Percentiles rank a stretch among this genome's conserved stretches.
Conservation (phyloP, 1,140 invertebrate species). For the Bombus pascuorum region DNA sequence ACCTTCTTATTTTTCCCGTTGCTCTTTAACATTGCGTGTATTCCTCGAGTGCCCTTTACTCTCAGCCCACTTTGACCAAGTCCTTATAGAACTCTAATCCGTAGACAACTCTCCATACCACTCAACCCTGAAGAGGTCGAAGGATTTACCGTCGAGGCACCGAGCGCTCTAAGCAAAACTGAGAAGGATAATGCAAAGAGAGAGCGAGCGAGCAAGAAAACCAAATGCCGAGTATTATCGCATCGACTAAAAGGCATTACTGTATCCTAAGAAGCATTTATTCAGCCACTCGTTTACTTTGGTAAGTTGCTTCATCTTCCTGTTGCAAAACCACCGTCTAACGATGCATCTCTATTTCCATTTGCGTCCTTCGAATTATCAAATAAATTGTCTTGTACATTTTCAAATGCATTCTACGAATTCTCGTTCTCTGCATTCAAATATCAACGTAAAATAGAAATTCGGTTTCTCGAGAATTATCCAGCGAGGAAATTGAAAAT, state of each 20-base stretch:
- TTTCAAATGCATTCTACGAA: not conserved
- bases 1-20: slow-evolving; percentile 57
- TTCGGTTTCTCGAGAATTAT: not conserved
- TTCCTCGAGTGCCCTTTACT: slow-evolving; percentile 53
- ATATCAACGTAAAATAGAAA: not conserved
- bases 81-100: slow-evolving; percentile 66
- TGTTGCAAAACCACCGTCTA: slow-evolving; percentile 20
- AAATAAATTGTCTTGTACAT: not conserved
- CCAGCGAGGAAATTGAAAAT: not conserved
- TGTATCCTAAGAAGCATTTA: slow-evolving; percentile 59
- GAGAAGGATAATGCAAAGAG: slow-evolving; percentile 31
- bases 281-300: slow-evolving; percentile 41
- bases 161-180: slow-evolving; percentile 18
- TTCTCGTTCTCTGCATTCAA: too few relatives aligned
- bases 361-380: not conserved
- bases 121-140: slow-evolving; percentile 64
- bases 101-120: slow-evolving; percentile 68
- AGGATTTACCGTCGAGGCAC: slow-evolving; percentile 60
- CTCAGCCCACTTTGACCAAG: slow-evolving; percentile 60
- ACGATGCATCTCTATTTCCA: not conserved
- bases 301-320: slow-evolving; percentile 25
- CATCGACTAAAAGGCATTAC: slow-evolving; percentile 57
- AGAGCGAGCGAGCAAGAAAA: slow-evolving; percentile 18
- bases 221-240: slow-evolving; percentile 46
- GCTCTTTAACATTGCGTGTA: slow-evolving; percentile 51